Conservation (phyloP, 2,797 vertebrate species). For the Spatula versicolor region DNA sequence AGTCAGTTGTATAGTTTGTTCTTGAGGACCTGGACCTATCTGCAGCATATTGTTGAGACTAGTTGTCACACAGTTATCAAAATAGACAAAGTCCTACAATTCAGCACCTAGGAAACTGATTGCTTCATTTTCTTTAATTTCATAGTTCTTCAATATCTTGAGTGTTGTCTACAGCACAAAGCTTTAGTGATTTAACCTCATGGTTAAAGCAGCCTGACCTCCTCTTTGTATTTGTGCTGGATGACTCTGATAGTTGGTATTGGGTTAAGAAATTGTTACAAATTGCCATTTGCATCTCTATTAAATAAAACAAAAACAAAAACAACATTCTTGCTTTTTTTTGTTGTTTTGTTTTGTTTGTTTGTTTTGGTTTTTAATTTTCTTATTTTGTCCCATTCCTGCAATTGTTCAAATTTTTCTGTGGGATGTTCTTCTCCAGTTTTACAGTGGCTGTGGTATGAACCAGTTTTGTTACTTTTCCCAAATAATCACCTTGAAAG, state of each 20-base stretch:
- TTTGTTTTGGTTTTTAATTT: neutral
- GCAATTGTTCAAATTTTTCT: neutral
- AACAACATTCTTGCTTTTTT: no score
- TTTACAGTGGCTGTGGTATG: neutral
- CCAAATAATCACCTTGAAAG: neutral
- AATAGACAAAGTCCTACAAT: neutral
- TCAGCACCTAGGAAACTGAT: neutral
- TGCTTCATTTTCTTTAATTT: neutral
- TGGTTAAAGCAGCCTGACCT: neutral
- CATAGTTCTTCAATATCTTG: neutral
- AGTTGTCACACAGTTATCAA: neutral
- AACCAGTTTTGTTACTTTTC: neutral
- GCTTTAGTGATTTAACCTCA: no score
- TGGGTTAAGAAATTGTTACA: neutral
- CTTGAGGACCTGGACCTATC: neutral
- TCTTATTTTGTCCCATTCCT: neutral
- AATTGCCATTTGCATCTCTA: neutral
- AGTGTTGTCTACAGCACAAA: neutral
- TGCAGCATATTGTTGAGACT: neutral
- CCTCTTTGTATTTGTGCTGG: neutral
- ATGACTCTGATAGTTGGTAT: neutral
- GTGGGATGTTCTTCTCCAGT: neutral
- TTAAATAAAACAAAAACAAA: no score
- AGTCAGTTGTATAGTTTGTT: constrained; percentile 20
- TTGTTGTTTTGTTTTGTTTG: neutral